These are phyloP conservation scores for Amphiprion clarkii DNA, from an alignment of 2,797 vertebrate genomes.

Conservation along the genomic window DNA sequence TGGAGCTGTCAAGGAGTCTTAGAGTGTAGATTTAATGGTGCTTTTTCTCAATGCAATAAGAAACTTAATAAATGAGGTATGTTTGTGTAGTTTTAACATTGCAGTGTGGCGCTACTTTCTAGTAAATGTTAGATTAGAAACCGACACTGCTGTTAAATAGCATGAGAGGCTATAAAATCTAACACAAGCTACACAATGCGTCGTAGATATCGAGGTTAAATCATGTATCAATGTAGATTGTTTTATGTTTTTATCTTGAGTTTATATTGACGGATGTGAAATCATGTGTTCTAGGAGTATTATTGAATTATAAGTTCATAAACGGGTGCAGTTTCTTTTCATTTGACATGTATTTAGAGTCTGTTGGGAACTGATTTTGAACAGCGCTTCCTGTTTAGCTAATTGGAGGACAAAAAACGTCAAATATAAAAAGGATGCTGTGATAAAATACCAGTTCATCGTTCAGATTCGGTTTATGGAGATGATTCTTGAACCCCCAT, in stretches of 20 bases:
- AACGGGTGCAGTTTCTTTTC: neutral
- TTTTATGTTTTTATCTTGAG: slow-evolving; percentile 19
- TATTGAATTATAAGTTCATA: slow-evolving; percentile 25
- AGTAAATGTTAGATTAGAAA: slow-evolving; percentile 15
- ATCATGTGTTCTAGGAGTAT: slow-evolving; percentile 18
- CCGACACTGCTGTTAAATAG: slow-evolving; percentile 6
- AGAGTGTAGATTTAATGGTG: slow-evolving; percentile 48
- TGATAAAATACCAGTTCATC: no score
- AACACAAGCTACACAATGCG: neutral
- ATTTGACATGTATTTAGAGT: slow-evolving; percentile 6
- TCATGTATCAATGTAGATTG: slow-evolving; percentile 16
- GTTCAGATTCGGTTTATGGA: no score
- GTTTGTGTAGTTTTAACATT: slow-evolving; percentile 6
- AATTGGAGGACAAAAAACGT: no score
- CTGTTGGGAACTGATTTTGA: neutral
- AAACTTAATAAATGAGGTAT: slow-evolving; percentile 1
- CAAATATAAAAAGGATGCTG: no score
- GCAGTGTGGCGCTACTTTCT: slow-evolving; percentile 16
- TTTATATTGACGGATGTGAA: slow-evolving; percentile 32
- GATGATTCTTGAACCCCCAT: no score
- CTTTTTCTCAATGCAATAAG: slow-evolving; percentile 47
- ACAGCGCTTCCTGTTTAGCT: neutral
- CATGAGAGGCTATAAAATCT: slow-evolving; percentile 6
- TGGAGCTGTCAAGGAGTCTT: slow-evolving; percentile 2
- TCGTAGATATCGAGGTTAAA: slow-evolving; percentile 8